A percentile compares a stretch with the other conserved stretches of the same genome.
Conservation (phyloP, 2,113 vertebrate genomes). For the Amphiprion ocellaris region DNA sequence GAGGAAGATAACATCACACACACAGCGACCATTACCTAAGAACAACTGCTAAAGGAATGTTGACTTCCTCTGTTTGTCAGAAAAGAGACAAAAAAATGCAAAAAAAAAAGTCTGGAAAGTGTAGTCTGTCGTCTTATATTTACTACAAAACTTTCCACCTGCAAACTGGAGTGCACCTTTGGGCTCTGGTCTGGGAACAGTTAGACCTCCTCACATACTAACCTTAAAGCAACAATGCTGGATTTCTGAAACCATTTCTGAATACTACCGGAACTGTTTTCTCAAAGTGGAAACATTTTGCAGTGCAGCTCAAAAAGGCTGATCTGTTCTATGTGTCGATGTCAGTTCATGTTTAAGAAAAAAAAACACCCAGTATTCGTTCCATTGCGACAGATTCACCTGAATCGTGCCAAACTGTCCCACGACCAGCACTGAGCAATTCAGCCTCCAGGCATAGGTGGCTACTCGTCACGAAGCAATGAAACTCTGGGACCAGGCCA, state of each 20-base stretch:
- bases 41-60: slow-evolving; percentile 47
- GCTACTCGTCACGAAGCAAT: slow-evolving; percentile 70
- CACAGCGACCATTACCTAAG: slow-evolving; percentile 22
- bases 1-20: slow-evolving; percentile 37
- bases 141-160: slow-evolving; percentile 32
- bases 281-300: slow-evolving; percentile 10
- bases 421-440: slow-evolving; percentile 68
- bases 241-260: slow-evolving; percentile 59
- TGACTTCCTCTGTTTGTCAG: slow-evolving; percentile 66
- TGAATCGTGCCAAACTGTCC: slow-evolving; percentile 65
- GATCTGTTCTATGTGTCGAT: slow-evolving; percentile 52
- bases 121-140: slow-evolving; percentile 56
- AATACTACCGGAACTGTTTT: slow-evolving; percentile 29
- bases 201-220: slow-evolving; percentile 46
- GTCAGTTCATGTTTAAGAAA: slow-evolving; percentile 47
- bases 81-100: slow-evolving; percentile 40
- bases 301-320: slow-evolving; percentile 18
- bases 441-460: slow-evolving; percentile 28
- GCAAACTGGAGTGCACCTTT: slow-evolving; percentile 24
- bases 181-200: slow-evolving; percentile 45
- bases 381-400: slow-evolving; percentile 44
- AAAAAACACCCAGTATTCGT: slow-evolving; percentile 49
- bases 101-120: slow-evolving; percentile 45
- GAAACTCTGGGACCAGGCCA: slow-evolving; percentile 68
- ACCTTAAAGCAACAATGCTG: slow-evolving; percentile 57